phyloP scores from a whole-genome alignment of 2,113 vertebrate genomes.

The Pristiophorus japonicus region DNA sequence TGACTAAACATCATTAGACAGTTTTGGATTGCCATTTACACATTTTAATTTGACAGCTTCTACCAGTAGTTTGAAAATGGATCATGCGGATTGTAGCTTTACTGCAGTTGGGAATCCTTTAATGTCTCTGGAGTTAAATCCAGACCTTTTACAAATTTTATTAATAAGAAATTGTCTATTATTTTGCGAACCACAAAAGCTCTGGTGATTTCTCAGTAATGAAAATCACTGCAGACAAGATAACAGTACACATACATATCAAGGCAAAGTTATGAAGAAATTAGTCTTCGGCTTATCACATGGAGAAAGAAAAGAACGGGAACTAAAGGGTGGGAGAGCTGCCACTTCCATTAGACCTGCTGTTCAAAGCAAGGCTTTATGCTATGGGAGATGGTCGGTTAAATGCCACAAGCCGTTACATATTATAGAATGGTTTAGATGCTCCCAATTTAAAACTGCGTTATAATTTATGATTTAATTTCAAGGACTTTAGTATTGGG shows the following conservation, averaged over 20 bases:
- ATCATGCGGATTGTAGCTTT: neutral
- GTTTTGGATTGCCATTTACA: neutral
- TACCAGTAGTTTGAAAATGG: neutral
- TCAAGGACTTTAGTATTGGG: neutral
- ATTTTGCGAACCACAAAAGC: neutral
- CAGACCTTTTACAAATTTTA: neutral
- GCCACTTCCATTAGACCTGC: neutral
- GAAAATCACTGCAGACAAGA: neutral
- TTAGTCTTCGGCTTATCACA: neutral
- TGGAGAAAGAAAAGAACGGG: neutral
- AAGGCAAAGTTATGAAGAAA: neutral
- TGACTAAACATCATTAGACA: neutral
- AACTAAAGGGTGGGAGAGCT: too few relatives aligned
- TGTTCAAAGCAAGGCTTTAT: neutral
- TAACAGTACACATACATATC: neutral
- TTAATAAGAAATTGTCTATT: slow-evolving; percentile 3
- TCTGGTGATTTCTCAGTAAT: neutral
- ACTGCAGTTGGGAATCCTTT: neutral
- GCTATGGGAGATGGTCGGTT: neutral
- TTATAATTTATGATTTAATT: neutral
- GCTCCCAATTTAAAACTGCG: neutral
- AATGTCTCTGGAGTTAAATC: neutral
- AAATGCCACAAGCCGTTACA: neutral
- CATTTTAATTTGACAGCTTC: neutral
- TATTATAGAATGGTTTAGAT: neutral